Conservation (phyloP, 1,140 invertebrate genomes). For the Drosophila paulistorum region DNA sequence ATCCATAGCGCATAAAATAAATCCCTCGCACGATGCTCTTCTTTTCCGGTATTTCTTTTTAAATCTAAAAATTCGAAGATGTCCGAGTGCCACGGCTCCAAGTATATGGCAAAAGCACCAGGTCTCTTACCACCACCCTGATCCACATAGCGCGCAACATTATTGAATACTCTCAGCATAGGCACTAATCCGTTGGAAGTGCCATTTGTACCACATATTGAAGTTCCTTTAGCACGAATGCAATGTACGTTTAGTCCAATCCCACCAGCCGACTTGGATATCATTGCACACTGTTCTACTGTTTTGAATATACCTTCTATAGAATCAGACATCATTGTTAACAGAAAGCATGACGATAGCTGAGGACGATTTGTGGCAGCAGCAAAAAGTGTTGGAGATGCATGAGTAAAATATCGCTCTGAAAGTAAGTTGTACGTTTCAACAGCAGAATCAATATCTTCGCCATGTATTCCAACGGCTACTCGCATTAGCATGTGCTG, state of each 20-base stretch:
- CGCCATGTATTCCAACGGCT: constrained; percentile 97
- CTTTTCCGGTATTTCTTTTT: constrained; percentile 97
- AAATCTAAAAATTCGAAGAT: constrained; percentile 97
- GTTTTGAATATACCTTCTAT: constrained; percentile 99
- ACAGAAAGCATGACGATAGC: constrained; percentile 97
- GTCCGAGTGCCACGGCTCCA: constrained; percentile 99
- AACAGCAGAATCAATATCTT: constrained; percentile 96
- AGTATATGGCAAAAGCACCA: constrained; percentile 99
- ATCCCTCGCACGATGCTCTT: constrained; percentile 96
- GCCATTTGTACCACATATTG: constrained; percentile 97
- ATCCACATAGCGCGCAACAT: constrained; percentile 98
- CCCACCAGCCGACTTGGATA: constrained; percentile 98
- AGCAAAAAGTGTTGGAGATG: constrained; percentile 98
- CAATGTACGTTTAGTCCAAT: constrained; percentile 99
- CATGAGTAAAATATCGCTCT: constrained; percentile 98
- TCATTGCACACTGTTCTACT: constrained; percentile 96
- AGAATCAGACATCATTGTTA: constrained; percentile 98
- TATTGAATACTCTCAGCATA: constrained; percentile 98
- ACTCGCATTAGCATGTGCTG: constrained; percentile 99
- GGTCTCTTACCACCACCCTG: constrained; percentile 99
- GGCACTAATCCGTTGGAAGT: constrained; percentile 98
- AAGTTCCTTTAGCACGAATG: constrained; percentile 95
- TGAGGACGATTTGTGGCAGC: constrained; percentile 96
- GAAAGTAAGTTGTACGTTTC: constrained; percentile 99
- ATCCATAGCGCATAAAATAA: constrained; percentile 99